Evolutionary conservation across 1,140 invertebrate species (phyloP), one percentile per base, ranked within the genome.

Genomic region (Propsilocerus akamusi): DNA sequence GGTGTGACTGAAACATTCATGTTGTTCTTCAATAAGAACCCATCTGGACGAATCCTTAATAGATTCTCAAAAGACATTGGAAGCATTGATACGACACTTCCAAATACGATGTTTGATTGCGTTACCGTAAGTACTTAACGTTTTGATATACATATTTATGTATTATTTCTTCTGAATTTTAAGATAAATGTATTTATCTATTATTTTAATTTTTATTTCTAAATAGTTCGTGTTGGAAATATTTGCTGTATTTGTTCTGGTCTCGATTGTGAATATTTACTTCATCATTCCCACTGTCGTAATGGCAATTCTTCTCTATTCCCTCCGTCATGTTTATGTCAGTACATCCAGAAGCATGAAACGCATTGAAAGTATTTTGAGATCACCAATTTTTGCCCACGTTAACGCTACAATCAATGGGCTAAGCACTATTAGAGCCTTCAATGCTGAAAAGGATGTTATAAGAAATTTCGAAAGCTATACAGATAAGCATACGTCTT

Each of bases 371-470:
- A 37, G 32, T 12, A 17, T 30, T 7, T 12, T 22, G 5, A 25
- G 70, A 53, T 74, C 72, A 56, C 82, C 82, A 3, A 72, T 86
- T 7, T 84, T 81, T 57, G 77, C 80, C 11, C 79, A 83, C 55
- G 59, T 84, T 0, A 77, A 71, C 52, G 70, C 78, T 3, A 73
- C 76, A 1, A 52, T 84, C 6, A 71, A 77, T 58, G 82, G 82
- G 6, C 57, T 85, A 2, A 67, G 73, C 20, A 82, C 78, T 0
- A 79, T 86, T 22, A 61, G 82, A 53, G 75, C 81, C 4, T 77
- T 73, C 52, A 58, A 62, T 7, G 68, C 70, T 6, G 66, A 80
- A 57, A 62, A 68, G 48, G 63, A 68, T 26, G 68, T 83, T 28
- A 72, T 73, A 28, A 56, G 72, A 22, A 68, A 75, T 49, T 72